phyloP scores from a whole-genome alignment of 2,888 invertebrate species.

The Trissoscelio sp. region DNA sequence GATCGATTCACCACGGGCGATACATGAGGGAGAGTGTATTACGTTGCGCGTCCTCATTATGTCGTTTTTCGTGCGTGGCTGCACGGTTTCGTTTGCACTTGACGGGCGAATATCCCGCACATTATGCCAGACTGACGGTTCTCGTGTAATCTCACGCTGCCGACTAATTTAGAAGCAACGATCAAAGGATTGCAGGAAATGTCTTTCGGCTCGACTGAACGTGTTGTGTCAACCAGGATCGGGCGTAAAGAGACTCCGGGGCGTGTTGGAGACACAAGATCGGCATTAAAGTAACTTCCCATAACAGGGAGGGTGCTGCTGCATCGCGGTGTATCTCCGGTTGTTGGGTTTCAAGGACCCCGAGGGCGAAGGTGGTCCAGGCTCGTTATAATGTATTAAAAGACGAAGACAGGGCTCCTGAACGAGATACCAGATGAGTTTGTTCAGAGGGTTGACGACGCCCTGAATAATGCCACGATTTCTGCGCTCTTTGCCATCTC shows the following conservation, averaged over 20 bases:
- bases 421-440: constrained; percentile 65
- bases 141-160: neutral
- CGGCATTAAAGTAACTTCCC: constrained; percentile 62
- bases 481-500: constrained; percentile 50
- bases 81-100: constrained; percentile 17
- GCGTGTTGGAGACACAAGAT: constrained; percentile 56
- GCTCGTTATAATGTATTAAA: constrained; percentile 72
- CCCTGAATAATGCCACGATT: constrained; percentile 63
- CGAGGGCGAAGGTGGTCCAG: constrained; percentile 52
- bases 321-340: constrained; percentile 69
- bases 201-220: constrained; percentile 44
- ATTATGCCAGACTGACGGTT: constrained; percentile 13
- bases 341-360: constrained; percentile 47
- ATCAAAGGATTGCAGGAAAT: constrained; percentile 44
- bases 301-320: constrained; percentile 52
- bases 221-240: constrained; percentile 46
- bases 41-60: constrained; percentile 13
- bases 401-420: constrained; percentile 52
- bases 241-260: constrained; percentile 42
- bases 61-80: constrained; percentile 23
- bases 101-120: constrained; percentile 1
- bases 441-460: constrained; percentile 67
- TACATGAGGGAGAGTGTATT: too few relatives aligned
- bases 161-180: constrained; percentile 30
- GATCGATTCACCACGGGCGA: constrained; percentile 21